Evolutionary conservation across 2,113 vertebrate species (phyloP).

Genomic region (Gracilinanus agilis): DNA sequence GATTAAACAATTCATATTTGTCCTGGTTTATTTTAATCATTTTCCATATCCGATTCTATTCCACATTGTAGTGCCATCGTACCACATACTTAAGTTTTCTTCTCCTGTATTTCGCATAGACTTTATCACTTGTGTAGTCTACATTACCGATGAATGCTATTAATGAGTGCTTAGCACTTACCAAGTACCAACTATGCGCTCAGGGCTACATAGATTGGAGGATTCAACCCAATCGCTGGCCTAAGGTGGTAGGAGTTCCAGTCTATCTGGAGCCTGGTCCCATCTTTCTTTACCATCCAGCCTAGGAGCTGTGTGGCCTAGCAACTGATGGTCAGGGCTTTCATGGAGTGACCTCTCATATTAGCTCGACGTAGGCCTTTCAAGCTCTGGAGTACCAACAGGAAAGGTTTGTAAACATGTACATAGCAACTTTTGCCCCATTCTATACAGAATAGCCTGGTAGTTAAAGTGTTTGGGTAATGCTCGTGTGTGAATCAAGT

Average conservation of each 20-base stretch:
- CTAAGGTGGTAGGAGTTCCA: constrained; percentile 22
- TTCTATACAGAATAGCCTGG: constrained; percentile 20
- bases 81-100: not conserved
- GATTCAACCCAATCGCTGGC: not conserved
- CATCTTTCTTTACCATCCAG: constrained; percentile 38
- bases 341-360: not conserved
- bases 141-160: not conserved
- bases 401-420: constrained; percentile 29
- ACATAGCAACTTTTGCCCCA: not conserved
- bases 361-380: not conserved
- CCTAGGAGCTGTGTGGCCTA: constrained; percentile 22
- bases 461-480: constrained; percentile 13
- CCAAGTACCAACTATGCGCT: constrained; percentile 23
- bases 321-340: constrained; percentile 19
- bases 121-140: constrained; percentile 5
- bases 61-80: constrained; percentile 12
- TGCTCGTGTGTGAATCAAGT: not conserved
- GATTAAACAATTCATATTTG: constrained; percentile 25
- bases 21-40: not conserved
- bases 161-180: not conserved
- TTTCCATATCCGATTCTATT: constrained; percentile 45
- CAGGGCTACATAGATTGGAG: not conserved
- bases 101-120: not conserved
- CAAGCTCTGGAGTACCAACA: constrained; percentile 9
- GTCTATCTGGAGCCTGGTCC: constrained; percentile 27